Percentiles rank a stretch among this genome's conserved stretches.
phyloP scores from a whole-genome alignment of 2,113 vertebrate genomes.

The Dissostichus mawsoni region DNA sequence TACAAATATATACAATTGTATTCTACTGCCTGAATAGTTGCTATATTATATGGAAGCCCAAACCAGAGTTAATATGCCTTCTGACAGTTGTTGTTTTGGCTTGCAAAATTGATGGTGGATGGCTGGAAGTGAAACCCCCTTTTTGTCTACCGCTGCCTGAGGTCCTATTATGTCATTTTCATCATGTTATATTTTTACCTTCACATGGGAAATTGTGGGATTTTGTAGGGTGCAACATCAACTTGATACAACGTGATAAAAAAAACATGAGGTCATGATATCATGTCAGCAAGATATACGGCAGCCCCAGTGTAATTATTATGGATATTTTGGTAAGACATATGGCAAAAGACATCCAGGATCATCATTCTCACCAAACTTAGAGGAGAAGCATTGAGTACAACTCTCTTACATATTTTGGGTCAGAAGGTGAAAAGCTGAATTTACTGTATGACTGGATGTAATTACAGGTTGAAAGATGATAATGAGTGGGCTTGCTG shows the following conservation, averaged over 20 bases:
- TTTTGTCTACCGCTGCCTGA: too few relatives aligned
- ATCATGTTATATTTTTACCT: slow-evolving; percentile 33
- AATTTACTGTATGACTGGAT: slow-evolving; percentile 38
- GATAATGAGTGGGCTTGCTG: slow-evolving; percentile 55
- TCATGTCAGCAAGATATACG: slow-evolving; percentile 14
- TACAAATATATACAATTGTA: slow-evolving; percentile 71
- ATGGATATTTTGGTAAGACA: background rate
- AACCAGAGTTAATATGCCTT: background rate
- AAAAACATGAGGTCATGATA: slow-evolving; percentile 32
- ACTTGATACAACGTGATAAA: slow-evolving; percentile 10
- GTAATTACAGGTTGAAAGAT: slow-evolving; percentile 63
- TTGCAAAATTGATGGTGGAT: too few relatives aligned
- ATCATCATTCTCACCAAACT: slow-evolving; percentile 18
- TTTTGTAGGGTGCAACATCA: slow-evolving; percentile 12
- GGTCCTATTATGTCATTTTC: too few relatives aligned
- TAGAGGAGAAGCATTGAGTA: slow-evolving; percentile 33
- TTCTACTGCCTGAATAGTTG: slow-evolving; percentile 27
- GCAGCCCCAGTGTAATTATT: slow-evolving; percentile 12
- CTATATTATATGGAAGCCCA: background rate
- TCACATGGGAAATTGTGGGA: slow-evolving; percentile 5
- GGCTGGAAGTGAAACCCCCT: too few relatives aligned
- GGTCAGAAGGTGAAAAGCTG: background rate
- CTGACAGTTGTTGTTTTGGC: too few relatives aligned
- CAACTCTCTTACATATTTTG: slow-evolving; percentile 32
- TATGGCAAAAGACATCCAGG: too few relatives aligned